Evolutionary conservation across 2,113 vertebrate species (phyloP), one percentile per base, ranked within the genome.

Genomic region (Ciconia boyciana): DNA sequence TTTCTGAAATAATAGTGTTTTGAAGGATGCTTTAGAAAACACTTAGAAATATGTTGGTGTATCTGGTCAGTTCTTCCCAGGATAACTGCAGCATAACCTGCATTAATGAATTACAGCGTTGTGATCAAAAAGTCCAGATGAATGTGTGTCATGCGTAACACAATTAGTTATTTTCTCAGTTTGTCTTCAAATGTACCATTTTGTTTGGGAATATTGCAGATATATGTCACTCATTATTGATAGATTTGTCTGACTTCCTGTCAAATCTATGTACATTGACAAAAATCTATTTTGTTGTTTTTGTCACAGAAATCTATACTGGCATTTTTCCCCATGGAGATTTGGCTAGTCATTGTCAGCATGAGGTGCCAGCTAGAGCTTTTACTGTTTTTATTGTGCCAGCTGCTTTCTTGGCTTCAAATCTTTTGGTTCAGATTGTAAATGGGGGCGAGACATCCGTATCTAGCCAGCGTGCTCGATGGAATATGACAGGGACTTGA

Each of bases 211-310:
- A 97, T 97, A 96, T 97, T 96, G 94, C 90, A 96, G 96, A 98
- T 96, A 97, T 98, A 94, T 98, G 95, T 98, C 97, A 97, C 96
- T 98, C 93, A 95, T 96, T 98, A 98, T 96, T 98, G 98, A 98
- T 97, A 96, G 97, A 98, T 98, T 98, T 98, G 96, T 98, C 97
- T 97, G 98, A 98, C 97, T 98, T 98, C 97, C 97, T 98, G 98
- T 98, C 97, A 98, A 98, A 98, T 98, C 97, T 95, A 97, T 98
- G 98, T 98, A 98, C 98, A 98, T 98, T 98, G 98, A 98, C 98
- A 98, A 98, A 98, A 98, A 98, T 98, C 97, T 98, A 98, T 98
- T 98, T 98, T 98, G 98, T 97, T 98, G 97, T 98, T 98, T 98
- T 98, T 98, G 98, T 98, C 97, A 96, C 97, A 96, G 97, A 98